Evolutionary conservation across 2,113 vertebrate species (phyloP).

Genomic region (Circaetus cinerascens): DNA sequence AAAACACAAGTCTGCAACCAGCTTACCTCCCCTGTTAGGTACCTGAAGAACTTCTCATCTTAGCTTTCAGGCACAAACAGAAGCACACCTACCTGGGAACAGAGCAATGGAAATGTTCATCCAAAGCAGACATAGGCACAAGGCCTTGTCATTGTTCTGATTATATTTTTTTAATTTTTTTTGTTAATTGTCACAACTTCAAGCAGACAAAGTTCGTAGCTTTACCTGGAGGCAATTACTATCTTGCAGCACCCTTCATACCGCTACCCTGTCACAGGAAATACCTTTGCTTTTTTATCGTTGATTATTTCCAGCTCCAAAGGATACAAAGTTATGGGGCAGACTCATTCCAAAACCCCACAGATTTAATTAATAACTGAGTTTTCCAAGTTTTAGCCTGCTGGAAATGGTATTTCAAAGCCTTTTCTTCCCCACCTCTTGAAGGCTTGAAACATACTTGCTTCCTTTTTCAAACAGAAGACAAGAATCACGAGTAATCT

Average conservation of each 20-base stretch:
- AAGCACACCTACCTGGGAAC: not conserved
- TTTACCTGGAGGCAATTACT: not conserved
- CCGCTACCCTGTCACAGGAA: not conserved
- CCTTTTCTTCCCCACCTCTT: not conserved
- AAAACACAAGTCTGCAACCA: not conserved
- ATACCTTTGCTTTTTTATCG: not conserved
- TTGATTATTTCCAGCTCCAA: not conserved
- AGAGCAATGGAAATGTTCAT: not conserved
- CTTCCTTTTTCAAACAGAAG: not conserved
- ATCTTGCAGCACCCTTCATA: not conserved
- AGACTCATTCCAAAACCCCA: rapidly evolving
- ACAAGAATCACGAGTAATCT: not conserved
- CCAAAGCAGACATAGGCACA: not conserved
- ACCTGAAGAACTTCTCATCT: not conserved
- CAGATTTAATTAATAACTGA: not conserved
- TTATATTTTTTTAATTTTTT: not conserved
- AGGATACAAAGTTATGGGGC: not conserved
- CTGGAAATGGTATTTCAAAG: not conserved
- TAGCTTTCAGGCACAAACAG: not conserved
- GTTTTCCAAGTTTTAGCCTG: not conserved
- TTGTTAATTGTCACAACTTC: not conserved
- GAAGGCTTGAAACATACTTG: not conserved
- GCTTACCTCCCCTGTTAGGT: not conserved
- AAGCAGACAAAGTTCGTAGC: not conserved
- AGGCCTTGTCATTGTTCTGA: not conserved